Evolutionary conservation across 2,113 vertebrate species (phyloP), one percentile per base, ranked within the genome.

Genomic region (Orthonyx spaldingii): DNA sequence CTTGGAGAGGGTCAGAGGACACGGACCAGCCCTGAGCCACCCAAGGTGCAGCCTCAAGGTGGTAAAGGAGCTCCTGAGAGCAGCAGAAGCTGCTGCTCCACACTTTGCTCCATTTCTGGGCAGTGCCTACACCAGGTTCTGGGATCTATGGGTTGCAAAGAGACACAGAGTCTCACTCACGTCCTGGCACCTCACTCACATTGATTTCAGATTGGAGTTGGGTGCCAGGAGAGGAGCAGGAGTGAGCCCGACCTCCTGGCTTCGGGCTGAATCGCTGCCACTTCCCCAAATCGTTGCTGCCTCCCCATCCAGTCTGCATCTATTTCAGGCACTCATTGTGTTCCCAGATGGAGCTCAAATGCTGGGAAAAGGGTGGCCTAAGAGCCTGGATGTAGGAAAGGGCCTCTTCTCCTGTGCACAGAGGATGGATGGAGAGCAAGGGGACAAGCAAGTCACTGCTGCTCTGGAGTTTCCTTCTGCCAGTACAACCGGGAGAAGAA

Each of bases 211-310:
- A 74, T 81, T 11, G 2, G 42, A 50, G 60, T 1, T 30, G 50
- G 94, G 89, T 92, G 96, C 95, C 96, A 95, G 91, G 11, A 72
- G 21, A 11, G 60, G 71, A 96, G 83, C n/a, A 83, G 90, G 24
- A 77, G 53, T 3, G 59, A 92, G 76, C 44, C 3, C 16, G 21
- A 22, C 18, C 28, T 4, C 50, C 56, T 4, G 24, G 22, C 84
- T 16, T 8, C 0, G 53, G 84, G 69, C 53, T 69, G 81, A 37
- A 37, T 14, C 2, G 2, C 71, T 47, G 11, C 79, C 0, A 2
- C 79, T 81, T 81, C 80, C 74, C 93, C 89, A 81, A 7, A 49
- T 35, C 32, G 1, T 47, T 30, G 89, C 74, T 80, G 92, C 75
- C 33, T 59, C 74, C 63, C 74, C 49, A 52, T 2, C n/a, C 24